Base-by-base conservation (phyloP, 2,797 vertebrate species). In the Argya squamiceps region DNA sequence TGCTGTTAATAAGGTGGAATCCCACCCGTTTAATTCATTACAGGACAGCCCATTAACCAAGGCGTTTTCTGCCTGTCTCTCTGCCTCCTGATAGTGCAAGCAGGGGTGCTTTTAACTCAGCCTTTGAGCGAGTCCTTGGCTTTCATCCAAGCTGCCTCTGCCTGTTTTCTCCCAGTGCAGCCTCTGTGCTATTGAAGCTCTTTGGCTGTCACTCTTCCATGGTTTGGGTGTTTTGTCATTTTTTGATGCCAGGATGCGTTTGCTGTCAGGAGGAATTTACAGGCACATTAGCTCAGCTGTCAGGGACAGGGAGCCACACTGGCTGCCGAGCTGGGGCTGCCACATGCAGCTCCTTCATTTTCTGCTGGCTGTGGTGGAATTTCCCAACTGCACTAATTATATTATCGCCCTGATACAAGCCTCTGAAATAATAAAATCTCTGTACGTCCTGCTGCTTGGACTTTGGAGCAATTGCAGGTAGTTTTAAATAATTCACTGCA, bases 261-360 rank as follows among this genome's bases (percentile, higher is more conserved):
- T 77, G 84, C 95, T 97, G 97, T 96, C 96, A 94, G 85, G 89
- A 89, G 77, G 94, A 97, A 97, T 97, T 97, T 97, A 96, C 91
- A 85, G 96, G 94, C 96, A 96, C 94, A 94, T 97, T 97, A 96
- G 91, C 95, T 94, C 12, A 22, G 81, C 88, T 94, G 96, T 86
- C 92, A 95, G 94, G 63, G 89, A 78, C 73, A 70, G 46, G 55
- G 60, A 96, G 62, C 75, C 81, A 90, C 89, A 41, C n/a, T 0
- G 19, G 53, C 87, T 95, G 95, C 86, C 0, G 71, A 93, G 94
- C 65, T 7, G 36, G 58, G 52, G 83, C 75, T 55, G 79, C 94
- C 75, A 84, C 87, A 82, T 43, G 70, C 78, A 44, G 81, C 88
- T 93, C 81, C 75, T 88, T 94, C 92, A 79, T 96, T 96, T 92